Base-by-base conservation (phyloP, 37 sponge, comb jelly and placozoan genomes). In the Beroe ovata region DNA sequence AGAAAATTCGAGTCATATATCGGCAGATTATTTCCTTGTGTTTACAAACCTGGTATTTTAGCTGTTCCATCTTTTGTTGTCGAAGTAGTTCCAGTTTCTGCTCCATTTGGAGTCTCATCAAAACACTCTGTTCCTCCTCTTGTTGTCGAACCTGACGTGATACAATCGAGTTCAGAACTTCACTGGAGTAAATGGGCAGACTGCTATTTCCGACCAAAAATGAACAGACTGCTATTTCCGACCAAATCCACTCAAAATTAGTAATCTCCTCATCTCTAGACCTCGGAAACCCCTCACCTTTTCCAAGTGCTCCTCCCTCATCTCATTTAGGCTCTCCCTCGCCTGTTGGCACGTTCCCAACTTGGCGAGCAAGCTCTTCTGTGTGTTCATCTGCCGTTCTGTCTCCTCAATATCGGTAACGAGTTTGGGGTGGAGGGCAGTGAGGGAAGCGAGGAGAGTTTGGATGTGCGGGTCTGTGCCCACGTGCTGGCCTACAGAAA, bases 71-170 rank as follows among this genome's bases (percentile, higher is more conserved):
- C 89, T 95, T 94, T 89, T 95, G 96, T 84, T 95, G 96, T 30
- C 96, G 91, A 1, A 95, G 91, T 25, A 96, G 89, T 32, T 88
- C 91, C 66, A 91, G 91, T 61, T 99, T 99, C 93, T 97, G 95
- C 72, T 97, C 95, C 93, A 97, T 91, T 89, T 95, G 96, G 92
- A 99, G 92, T 16, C 94, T 91, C 29, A 94, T 95, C 64, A 99
- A 91, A 60, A 94, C 59, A 88, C 54, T 66, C 92, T 92, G 91
- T 95, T 94, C 64, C 90, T 89, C 91, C 91, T 94, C 93, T 36
- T 94, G 95, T 89, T 99, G 96, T 19, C 91, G 92, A 0, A 95
- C 60, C 90, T 92, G 22, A 11, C n/a, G n/a, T n/a, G n/a, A n/a
- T n/a, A n/a, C n/a, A n/a, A n/a, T n/a, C n/a, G n/a, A n/a, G n/a